Conservation (phyloP, 2,888 invertebrate species). For the Andrena bucephala region DNA sequence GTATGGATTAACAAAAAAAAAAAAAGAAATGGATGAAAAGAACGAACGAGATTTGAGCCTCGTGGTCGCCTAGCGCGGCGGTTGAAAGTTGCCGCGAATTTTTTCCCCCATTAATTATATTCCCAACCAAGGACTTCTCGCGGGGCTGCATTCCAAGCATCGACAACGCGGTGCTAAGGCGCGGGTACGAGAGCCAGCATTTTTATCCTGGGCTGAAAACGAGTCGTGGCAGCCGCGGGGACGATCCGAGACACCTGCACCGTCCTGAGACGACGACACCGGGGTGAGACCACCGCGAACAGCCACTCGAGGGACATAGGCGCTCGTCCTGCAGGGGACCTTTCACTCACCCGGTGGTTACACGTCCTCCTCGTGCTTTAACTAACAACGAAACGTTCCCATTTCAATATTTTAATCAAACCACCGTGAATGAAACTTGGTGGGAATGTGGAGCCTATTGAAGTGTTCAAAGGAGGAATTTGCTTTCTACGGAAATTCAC, state of each 20-base stretch:
- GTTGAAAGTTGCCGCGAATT: slow-evolving; percentile 76
- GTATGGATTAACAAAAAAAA: too few relatives aligned
- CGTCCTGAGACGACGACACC: neutral
- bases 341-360: slow-evolving; percentile 39
- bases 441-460: too few relatives aligned
- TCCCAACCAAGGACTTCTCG: slow-evolving; percentile 74
- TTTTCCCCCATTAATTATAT: slow-evolving; percentile 75
- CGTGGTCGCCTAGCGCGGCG: slow-evolving; percentile 59
- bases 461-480: too few relatives aligned
- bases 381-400: slow-evolving; percentile 33
- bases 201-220: slow-evolving; percentile 6
- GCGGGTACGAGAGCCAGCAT: neutral
- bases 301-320: slow-evolving; percentile 1
- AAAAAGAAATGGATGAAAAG: neutral
- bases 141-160: slow-evolving; percentile 68
- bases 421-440: too few relatives aligned
- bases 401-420: too few relatives aligned
- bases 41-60: slow-evolving; percentile 30
- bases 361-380: slow-evolving; percentile 12
- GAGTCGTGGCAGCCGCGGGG: neutral
- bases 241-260: slow-evolving; percentile 1
- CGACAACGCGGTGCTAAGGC: neutral
- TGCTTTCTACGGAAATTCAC: too few relatives aligned
- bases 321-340: slow-evolving; percentile 45
- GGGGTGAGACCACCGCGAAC: neutral